phyloP scores from a whole-genome alignment of 2,888 invertebrate species.

The Polyommatus icarus region DNA sequence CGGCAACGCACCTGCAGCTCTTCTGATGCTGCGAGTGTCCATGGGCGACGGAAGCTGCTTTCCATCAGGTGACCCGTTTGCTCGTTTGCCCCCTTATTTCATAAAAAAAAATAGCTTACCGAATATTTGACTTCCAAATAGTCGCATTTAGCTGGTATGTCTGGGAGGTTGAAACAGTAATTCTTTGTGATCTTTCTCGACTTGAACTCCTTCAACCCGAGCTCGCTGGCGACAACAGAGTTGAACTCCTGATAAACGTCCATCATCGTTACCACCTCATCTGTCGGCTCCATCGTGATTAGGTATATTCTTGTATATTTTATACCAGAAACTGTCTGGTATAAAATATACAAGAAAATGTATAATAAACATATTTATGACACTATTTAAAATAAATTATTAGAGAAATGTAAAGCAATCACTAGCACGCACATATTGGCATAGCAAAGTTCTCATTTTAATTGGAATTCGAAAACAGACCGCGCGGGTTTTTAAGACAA shows the following conservation, averaged over 20 bases:
- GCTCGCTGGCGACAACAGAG: slow-evolving; percentile 83
- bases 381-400: not conserved
- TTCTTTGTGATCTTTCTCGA: slow-evolving; percentile 88
- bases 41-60: too few relatives aligned
- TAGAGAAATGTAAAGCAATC: not conserved
- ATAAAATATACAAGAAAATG: slow-evolving; percentile 32
- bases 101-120: slow-evolving; percentile 75
- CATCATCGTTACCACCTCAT: slow-evolving; percentile 85
- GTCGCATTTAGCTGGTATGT: slow-evolving; percentile 90
- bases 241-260: slow-evolving; percentile 96
- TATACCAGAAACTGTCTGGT: slow-evolving; percentile 81
- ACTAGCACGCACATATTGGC: not conserved
- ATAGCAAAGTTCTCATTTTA: not conserved
- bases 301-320: too few relatives aligned
- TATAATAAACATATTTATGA: too few relatives aligned
- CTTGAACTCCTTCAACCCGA: slow-evolving; percentile 89
- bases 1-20: too few relatives aligned
- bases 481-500: not conserved
- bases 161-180: slow-evolving; percentile 92
- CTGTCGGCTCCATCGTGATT: slow-evolving; percentile 78
- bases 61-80: too few relatives aligned
- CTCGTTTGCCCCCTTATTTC: too few relatives aligned
- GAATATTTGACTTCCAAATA: slow-evolving; percentile 95
- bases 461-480: too few relatives aligned
- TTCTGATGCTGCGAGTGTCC: too few relatives aligned